phyloP scores from a whole-genome alignment of 2,888 invertebrate species.

The Lithodes maja region DNA sequence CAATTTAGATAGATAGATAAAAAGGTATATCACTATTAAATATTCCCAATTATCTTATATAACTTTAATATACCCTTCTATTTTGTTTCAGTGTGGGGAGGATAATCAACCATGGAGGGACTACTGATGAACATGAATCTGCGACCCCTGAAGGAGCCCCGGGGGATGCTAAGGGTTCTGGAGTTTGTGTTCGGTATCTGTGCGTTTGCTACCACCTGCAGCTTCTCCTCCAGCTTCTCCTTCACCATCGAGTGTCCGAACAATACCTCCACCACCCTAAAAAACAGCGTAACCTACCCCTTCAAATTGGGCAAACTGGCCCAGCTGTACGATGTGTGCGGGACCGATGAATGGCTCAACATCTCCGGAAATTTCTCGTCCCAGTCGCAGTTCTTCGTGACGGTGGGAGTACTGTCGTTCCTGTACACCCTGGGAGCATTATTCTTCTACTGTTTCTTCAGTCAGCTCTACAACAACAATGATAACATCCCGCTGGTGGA shows the following conservation, averaged over 20 bases:
- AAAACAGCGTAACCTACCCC: neutral
- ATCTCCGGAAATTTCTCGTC: conserved; percentile 76
- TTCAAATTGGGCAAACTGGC: neutral
- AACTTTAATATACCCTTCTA: too few species aligned
- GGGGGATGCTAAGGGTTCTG: conserved; percentile 80
- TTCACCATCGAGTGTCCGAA: neutral
- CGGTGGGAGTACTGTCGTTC: conserved; percentile 78
- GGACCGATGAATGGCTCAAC: conserved; percentile 32
- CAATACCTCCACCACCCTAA: neutral
- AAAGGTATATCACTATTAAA: too few species aligned
- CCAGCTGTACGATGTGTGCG: too few species aligned
- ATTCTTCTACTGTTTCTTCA: conserved; percentile 76
- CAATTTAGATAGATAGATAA: too few species aligned
- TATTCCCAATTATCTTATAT: too few species aligned
- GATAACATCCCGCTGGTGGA: conserved; percentile 53
- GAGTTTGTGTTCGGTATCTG: conserved; percentile 77
- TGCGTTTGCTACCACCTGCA: neutral
- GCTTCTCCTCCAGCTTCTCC: neutral
- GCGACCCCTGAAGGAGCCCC: conserved; percentile 77
- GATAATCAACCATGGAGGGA: conserved; percentile 23
- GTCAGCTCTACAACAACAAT: conserved; percentile 76
- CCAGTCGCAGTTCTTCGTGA: conserved; percentile 82
- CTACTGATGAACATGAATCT: conserved; percentile 51
- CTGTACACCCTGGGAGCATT: conserved; percentile 71
- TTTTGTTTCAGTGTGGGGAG: too few species aligned